Percentiles rank a stretch among this genome's conserved stretches.
These are phyloP conservation scores for Coelopa frigida DNA, from an alignment of 1,140 invertebrate species.

Conservation along the genomic window DNA sequence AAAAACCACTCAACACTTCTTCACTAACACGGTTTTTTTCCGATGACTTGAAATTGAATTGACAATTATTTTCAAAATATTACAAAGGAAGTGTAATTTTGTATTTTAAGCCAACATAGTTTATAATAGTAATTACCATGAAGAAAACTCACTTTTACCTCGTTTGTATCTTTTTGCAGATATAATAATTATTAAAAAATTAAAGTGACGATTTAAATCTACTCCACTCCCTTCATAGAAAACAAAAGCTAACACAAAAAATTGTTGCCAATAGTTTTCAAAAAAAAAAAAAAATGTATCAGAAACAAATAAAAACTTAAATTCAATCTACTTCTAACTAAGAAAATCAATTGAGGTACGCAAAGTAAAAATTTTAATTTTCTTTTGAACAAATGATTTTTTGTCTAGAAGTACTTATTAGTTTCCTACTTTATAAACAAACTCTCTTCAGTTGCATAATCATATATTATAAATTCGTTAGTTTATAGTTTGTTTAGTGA, in stretches of 20 bases:
- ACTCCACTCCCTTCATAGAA: not conserved
- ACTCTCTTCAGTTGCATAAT: no score
- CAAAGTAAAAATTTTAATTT: not conserved
- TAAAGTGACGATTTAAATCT: not conserved
- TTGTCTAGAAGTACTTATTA: no score
- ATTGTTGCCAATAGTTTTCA: not conserved
- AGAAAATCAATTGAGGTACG: constrained; percentile 2
- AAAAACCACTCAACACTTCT: no score
- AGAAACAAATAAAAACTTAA: constrained; percentile 2
- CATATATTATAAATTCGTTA: no score
- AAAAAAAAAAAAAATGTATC: not conserved
- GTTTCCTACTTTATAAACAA: no score
- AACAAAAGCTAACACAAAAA: not conserved
- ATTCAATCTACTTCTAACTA: not conserved
- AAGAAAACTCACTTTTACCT: no score
- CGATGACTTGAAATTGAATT: no score
- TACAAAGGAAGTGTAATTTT: not conserved
- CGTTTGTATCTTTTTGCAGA: constrained; percentile 41
- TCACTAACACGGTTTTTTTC: no score
- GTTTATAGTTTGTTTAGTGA: no score
- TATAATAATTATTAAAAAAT: constrained; percentile 43
- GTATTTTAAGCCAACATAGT: constrained; percentile 2
- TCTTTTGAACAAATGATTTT: no score
- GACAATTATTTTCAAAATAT: not conserved
- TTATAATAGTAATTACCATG: not conserved